Evolutionary conservation across 2,888 invertebrate genomes (phyloP), one percentile per base, ranked within the genome.

Genomic region (Ophioninae sp.): DNA sequence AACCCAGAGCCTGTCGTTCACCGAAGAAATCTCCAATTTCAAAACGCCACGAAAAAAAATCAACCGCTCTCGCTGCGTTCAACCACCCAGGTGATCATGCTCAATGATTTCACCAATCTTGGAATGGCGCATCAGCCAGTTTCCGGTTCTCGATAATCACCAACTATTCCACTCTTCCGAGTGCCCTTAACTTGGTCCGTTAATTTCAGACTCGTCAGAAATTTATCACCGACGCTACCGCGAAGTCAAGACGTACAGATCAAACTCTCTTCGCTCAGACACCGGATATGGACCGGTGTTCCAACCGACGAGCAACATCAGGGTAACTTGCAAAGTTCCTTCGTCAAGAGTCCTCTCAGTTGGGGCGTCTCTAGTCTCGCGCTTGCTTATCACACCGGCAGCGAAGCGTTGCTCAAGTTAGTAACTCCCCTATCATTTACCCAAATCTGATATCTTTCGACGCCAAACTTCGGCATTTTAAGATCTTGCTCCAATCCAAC

Each of bases 281-380:
- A 95, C 91, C 96, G 96, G 92, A 94, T 97, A 68, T 97, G 97
- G 97, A 95, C 95, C 2, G 96, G 96, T 6, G 92, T 94, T 41
- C 93, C 93, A 87, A 93, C 82, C 87, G 94, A 93, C 85, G 94
- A 80, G 65, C 77, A 65, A 76, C 78, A 70, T 41, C 70, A 50
- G 23, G 72, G 75, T 50, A 81, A 75, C 70, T 79, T 78, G 72
- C 84, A 81, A 7, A 84, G 85, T 78, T 77, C 87, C 0, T 87
- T 88, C 68, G 79, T 87, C 0, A 91, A 88, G 69, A 89, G 93
- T 69, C 96, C 96, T 0, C 87, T 96, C 30, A 95, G 96, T 0
- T 96, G 96, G 96, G 95, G 95, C 8, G 93, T 95, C 77, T 95
- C 95, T 17, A 94, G 93, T 88, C 93, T 95, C 89, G 94, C 94